Evolutionary conservation across 92 coral and sea anemone genomes (phyloP), one percentile per base, ranked within the genome.

Genomic region (Porites cylindrica): DNA sequence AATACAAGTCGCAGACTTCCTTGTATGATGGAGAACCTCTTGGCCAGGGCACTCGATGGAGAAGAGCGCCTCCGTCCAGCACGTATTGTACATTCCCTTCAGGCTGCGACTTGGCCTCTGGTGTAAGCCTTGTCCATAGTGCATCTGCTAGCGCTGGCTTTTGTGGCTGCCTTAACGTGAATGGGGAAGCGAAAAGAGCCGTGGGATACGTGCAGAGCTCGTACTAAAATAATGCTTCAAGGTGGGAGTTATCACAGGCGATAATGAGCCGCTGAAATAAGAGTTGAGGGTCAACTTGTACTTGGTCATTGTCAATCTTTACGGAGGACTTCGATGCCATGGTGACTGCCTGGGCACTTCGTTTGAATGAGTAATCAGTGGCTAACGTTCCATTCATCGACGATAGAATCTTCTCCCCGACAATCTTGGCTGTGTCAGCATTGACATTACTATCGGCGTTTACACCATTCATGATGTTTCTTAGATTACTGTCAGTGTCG

Each of bases 101-200:
- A 61, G 91, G 80, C 53, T 43, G 67, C 20, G 79, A 17, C 1
- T 23, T 80, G 18, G 82, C 65, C 23, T 51, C 70, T 0, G 80
- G 67, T 21, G 66, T 12, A 16, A 87, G 81, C 86, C 63, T 79
- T 12, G 91, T 43, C 85, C 76, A 90, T 10, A 87, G 29, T 1
- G 91, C 93, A 24, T 90, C 93, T 1, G 86, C 84, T 10, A 86
- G 91, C 2, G 51, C 91, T 86, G 78, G 86, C 56, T 86, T 90
- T n/a, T 80, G 81, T 8, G 91, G 53, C 65, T 47, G 58, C 17
- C 87, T 38, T 10, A 79, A 59, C n/a, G n/a, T n/a, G n/a, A n/a
- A n/a, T n/a, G n/a, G n/a, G n/a, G n/a, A n/a, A n/a, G n/a, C n/a
- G n/a, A 89, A 83, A 11, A 89, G 64, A 50, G 84, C 79, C 16